Evolutionary conservation across 2,888 invertebrate species (phyloP), one percentile per base, ranked within the genome.

Genomic region (Argyra leucocephala): DNA sequence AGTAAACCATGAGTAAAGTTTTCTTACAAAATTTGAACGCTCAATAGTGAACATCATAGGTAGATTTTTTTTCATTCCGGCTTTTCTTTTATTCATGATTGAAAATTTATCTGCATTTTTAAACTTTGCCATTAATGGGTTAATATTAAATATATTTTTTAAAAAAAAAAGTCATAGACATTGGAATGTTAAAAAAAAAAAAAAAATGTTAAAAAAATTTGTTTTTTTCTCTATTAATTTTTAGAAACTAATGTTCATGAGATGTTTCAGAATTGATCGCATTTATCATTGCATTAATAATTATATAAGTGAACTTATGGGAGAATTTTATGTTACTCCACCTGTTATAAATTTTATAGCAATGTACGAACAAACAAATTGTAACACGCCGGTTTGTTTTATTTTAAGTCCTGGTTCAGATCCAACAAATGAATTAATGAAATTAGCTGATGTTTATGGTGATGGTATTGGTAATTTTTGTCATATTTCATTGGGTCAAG

Each of bases 371-470:
- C 93, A 94, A 76, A 92, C 92, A 66, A 86, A 88, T 0, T 86
- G 91, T 1, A 84, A 80, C 22, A 93, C 90, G 48, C 96, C 96
- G 0, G 90, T 96, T 3, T 90, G 96, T 70, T 96, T 97, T 75
- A 91, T 96, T 69, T 82, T 96, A 62, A 95, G 95, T 70, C 93
- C 96, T 15, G 96, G 96, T 1, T 94, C 95, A 0, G 95, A 97
- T 80, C 96, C 96, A 0, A 89, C 95, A 0, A 88, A 88, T 66
- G 92, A 93, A 73, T 79, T 92, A 64, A 88, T 90, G 84, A 91
- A 90, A 77, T 76, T 92, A 21, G 89, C 91, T 7, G 86, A 89
- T 69, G 80, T 86, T 71, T 82, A 85, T 69, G 86, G 87, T 60
- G 86, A 85, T 68, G 88, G 90, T 37, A 85, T 87, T 61, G 86